phyloP scores from a whole-genome alignment of 2,888 invertebrate species.

The Ommatoiulus sabulosus region DNA sequence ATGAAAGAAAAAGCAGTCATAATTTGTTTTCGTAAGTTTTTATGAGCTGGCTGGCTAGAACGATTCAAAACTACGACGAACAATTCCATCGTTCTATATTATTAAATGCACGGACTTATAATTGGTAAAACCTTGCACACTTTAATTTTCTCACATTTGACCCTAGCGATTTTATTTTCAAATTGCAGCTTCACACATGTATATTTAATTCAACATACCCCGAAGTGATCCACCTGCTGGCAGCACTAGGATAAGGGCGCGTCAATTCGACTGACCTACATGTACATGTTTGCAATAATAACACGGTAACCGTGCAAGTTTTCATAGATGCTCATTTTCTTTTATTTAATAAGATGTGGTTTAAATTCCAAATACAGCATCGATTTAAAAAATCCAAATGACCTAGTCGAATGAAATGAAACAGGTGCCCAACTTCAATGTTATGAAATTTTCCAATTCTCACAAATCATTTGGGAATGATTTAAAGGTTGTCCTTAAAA shows the following conservation, averaged over 20 bases:
- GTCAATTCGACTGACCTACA: neutral
- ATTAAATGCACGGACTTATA: no score
- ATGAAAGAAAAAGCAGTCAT: no score
- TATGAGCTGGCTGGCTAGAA: no score
- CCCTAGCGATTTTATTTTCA: neutral
- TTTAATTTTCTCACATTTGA: neutral
- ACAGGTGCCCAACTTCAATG: no score
- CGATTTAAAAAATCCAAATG: no score
- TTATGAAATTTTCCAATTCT: no score
- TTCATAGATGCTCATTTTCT: neutral
- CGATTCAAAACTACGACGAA: no score
- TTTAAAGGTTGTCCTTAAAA: no score
- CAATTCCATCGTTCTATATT: no score
- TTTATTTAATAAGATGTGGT: neutral
- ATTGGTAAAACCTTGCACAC: neutral
- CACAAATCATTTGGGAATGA: no score
- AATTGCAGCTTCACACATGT: neutral
- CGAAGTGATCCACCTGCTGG: neutral
- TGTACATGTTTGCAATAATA: neutral
- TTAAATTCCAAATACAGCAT: neutral
- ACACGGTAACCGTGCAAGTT: neutral
- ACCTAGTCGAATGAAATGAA: no score
- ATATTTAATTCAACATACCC: neutral
- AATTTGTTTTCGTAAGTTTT: no score
- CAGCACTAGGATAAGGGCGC: neutral